Conservation (phyloP, 2,797 vertebrate species). For the Phoebastria nigripes region DNA sequence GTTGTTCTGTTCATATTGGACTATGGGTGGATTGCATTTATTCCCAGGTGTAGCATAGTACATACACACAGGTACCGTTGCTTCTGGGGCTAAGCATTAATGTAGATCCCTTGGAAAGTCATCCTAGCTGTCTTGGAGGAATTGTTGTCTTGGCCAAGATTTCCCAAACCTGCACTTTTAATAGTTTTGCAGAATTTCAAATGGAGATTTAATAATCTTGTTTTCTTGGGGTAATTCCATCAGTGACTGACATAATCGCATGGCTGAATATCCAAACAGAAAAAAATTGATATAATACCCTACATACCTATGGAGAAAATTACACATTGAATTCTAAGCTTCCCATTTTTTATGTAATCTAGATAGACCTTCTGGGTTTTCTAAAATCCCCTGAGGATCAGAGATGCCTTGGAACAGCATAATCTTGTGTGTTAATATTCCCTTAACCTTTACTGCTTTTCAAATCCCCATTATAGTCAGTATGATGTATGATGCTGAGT, state of each 20-base stretch:
- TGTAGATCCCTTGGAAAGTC: not conserved
- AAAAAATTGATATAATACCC: not conserved
- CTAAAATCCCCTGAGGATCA: not conserved
- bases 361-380: not conserved
- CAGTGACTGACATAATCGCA: not conserved
- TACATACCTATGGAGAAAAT: slow-evolving; percentile 19
- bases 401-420: not conserved
- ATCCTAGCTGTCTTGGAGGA: not conserved
- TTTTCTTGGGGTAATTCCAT: slow-evolving; percentile 51
- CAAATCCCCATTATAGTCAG: not conserved
- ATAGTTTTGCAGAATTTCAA: slow-evolving; percentile 37
- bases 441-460: slow-evolving; percentile 18
- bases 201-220: slow-evolving; percentile 43
- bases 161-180: slow-evolving; percentile 30
- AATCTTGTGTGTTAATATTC: slow-evolving; percentile 19
- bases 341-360: not conserved
- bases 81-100: not conserved
- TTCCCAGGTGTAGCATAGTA: not conserved
- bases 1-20: not conserved
- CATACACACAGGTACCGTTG: not conserved
- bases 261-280: slow-evolving; percentile 4
- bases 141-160: not conserved
- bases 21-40: not conserved
- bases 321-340: not conserved
- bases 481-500: not conserved